phyloP scores from a whole-genome alignment of 2,888 invertebrate species.

The Drosophila diplacantha region DNA sequence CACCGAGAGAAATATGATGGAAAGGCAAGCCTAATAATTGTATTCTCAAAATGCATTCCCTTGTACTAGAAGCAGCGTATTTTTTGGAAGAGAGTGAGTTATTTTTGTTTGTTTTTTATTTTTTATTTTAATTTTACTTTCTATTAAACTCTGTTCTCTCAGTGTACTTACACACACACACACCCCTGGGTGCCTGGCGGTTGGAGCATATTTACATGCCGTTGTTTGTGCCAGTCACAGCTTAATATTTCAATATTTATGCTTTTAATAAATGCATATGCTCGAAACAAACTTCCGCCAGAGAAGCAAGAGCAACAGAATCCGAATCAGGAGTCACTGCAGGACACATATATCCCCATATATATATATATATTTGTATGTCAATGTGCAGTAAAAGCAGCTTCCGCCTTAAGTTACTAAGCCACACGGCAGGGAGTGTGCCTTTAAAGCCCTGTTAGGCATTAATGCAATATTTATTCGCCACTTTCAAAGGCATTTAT shows the following conservation, averaged over 20 bases:
- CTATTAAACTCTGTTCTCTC: not conserved
- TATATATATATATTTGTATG: not conserved
- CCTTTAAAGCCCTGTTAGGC: conserved; percentile 32
- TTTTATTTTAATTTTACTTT: fast-evolving
- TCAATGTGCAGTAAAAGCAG: not conserved
- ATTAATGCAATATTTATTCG: conserved; percentile 31
- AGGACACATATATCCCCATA: not conserved
- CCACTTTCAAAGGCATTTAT: not conserved
- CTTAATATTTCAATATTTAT: conserved; percentile 72
- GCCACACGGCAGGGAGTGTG: conserved; percentile 3
- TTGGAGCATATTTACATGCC: conserved; percentile 41
- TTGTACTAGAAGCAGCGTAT: not conserved
- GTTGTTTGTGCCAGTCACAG: conserved; percentile 69
- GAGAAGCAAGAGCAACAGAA: conserved; percentile 20
- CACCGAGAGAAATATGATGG: too few relatives aligned
- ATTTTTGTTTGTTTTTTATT: not conserved
- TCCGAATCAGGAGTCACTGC: conserved; percentile 3
- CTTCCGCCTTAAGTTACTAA: conserved; percentile 47
- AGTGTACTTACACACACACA: conserved; percentile 17
- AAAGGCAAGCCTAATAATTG: not conserved
- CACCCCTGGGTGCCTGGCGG: conserved; percentile 4
- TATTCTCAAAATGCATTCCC: not conserved
- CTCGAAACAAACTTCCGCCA: conserved; percentile 64
- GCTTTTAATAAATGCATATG: conserved; percentile 72
- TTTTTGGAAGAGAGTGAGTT: not conserved